Conservation (phyloP, 2,888 invertebrate genomes). For the Neoaliturus tenellus region DNA sequence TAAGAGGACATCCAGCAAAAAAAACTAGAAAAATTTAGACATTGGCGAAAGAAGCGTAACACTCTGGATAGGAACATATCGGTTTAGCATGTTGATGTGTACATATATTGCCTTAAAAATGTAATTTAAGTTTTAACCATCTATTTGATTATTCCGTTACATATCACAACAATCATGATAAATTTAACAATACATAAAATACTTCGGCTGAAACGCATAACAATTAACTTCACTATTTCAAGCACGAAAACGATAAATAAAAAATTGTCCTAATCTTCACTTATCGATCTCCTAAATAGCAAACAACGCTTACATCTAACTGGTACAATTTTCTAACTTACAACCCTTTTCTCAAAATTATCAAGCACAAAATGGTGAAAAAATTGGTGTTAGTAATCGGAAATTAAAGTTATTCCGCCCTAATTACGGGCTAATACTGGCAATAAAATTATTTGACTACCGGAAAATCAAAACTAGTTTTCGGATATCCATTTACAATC, state of each 20-base stretch:
- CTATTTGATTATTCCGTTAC: conserved; percentile 31
- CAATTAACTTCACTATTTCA: conserved; percentile 45
- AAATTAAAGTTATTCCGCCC: background rate
- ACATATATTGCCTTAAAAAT: conserved; percentile 12
- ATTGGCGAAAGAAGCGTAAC: conserved; percentile 8
- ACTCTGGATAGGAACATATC: conserved; percentile 35
- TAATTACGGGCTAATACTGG: background rate
- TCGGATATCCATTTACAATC: background rate
- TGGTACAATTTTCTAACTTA: conserved; percentile 25
- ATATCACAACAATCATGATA: conserved; percentile 40
- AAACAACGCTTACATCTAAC: conserved; percentile 37
- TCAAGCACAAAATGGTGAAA: background rate
- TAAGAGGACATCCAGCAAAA: background rate
- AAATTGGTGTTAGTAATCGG: conserved; percentile 18
- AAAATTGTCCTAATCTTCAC: conserved; percentile 1
- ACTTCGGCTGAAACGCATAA: conserved; percentile 31
- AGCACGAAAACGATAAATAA: conserved; percentile 28
- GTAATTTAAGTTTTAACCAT: conserved; percentile 29
- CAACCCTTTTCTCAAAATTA: background rate
- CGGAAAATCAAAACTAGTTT: background rate
- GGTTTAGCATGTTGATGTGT: background rate
- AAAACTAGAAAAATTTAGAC: background rate
- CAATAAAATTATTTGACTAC: background rate
- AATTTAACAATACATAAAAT: conserved; percentile 42
- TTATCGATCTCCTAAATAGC: conserved; percentile 16